phyloP scores from a whole-genome alignment of 2,113 vertebrate species.

The Spheniscus mendiculus region DNA sequence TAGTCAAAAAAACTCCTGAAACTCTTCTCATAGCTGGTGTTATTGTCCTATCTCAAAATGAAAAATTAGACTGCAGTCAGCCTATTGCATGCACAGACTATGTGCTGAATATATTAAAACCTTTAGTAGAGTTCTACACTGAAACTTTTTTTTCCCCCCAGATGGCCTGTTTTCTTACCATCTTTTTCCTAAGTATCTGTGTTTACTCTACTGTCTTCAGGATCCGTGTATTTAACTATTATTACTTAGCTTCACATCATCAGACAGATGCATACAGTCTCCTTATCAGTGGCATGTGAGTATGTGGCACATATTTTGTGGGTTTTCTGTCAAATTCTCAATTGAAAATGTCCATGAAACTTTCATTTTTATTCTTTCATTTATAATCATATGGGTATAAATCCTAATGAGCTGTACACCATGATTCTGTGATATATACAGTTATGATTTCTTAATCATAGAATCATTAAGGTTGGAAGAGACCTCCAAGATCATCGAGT shows the following conservation, averaged over 20 bases:
- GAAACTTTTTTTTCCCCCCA: constrained; percentile 37
- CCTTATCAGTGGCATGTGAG: constrained; percentile 96
- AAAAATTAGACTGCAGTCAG: background rate
- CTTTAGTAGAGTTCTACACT: background rate
- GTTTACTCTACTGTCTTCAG: constrained; percentile 95
- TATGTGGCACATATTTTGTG: constrained; percentile 3
- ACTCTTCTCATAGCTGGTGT: background rate
- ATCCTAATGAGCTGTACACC: background rate
- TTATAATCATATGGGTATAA: background rate
- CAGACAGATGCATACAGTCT: constrained; percentile 96
- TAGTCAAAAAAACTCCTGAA: background rate
- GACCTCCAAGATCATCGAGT: too few species aligned
- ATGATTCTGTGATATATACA: background rate
- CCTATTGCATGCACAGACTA: background rate
- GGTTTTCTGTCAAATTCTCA: background rate
- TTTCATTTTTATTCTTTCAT: background rate
- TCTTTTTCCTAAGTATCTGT: constrained; percentile 93
- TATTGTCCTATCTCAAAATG: background rate
- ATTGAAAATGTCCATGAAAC: background rate
- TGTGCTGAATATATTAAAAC: background rate
- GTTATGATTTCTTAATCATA: background rate
- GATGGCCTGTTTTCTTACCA: constrained; percentile 91
- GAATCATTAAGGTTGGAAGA: too few species aligned
- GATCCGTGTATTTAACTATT: constrained; percentile 94
- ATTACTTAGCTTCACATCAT: constrained; percentile 91